Evolutionary conservation across 2,113 vertebrate species (phyloP).

Genomic region (Malurus cyaneus): DNA sequence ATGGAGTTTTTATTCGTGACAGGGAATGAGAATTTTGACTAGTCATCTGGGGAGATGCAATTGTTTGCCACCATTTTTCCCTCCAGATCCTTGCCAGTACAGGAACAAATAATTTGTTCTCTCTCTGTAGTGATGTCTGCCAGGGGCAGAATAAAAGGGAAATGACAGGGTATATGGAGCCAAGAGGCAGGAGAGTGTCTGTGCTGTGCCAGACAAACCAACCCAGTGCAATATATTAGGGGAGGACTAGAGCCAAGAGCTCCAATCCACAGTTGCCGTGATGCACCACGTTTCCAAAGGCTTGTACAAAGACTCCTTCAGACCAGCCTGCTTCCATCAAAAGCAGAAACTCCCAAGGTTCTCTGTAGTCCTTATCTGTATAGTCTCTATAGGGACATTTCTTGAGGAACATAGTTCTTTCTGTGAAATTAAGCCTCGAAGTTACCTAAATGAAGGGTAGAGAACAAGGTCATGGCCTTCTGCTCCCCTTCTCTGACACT

Average conservation of each 20-base stretch:
- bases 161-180: slow-evolving; percentile 27
- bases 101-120: slow-evolving; percentile 38
- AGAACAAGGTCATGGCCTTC: neutral
- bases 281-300: neutral
- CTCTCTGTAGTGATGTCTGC: neutral
- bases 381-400: neutral
- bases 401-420: neutral
- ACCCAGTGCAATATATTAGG: neutral
- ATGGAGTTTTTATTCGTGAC: neutral
- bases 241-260: neutral
- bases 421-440: neutral
- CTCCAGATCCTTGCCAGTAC: neutral
- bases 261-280: neutral
- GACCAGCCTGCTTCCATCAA: neutral
- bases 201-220: slow-evolving; percentile 6
- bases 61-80: slow-evolving; percentile 8
- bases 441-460: neutral
- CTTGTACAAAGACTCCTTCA: neutral
- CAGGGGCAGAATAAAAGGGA: slow-evolving; percentile 40
- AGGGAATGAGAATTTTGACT: neutral
- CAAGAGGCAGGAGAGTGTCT: slow-evolving; percentile 4
- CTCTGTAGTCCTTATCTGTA: neutral
- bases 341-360: neutral
- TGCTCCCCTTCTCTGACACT: neutral
- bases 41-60: neutral